Evolutionary conservation across 1,140 invertebrate species (phyloP), one percentile per base, ranked within the genome.

Genomic region (Rhagoletis zephyria): DNA sequence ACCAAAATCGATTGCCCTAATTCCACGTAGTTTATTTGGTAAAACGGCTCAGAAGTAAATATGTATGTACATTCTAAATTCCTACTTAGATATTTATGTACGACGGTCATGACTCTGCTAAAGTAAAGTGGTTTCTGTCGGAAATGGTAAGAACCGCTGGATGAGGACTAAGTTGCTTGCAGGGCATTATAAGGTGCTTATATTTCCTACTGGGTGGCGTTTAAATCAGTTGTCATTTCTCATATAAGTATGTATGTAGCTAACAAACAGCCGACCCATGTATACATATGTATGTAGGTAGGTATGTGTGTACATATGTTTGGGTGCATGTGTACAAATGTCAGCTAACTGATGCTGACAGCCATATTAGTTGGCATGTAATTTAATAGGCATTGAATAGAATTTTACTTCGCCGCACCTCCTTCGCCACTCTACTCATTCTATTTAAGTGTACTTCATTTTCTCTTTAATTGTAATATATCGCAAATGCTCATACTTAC

Each of bases 351-450:
- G 74, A 56, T 81, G 74, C 45, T 81, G 48, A 56, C 74, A 81
- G 51, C 19, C 74, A 81, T 81, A 81, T 81, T 81, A 81, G 74
- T 81, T 81, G 74, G 56, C 74, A 81, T 81, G 74, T 81, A 81
- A 81, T 81, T 81, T 81, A 81, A 81, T 81, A 45, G 74, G 48
- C 51, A 81, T 81, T 81, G 74, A 81, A 81, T 81, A 81, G 56
- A 81, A 81, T 51, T 63, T 56, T 40, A 6, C 64, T 67, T 67
- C 6, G 5, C 64, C 40, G n/a, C 6, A 4, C 16, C 16, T 67
- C 61, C 10, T 63, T 63, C 61, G 61, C 61, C 67, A 65, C 19
- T 4, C 61, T 70, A 42, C 19, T 70, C 12, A 10, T 56, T 10
- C 51, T 10, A 56, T 30, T 30, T 10, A 56, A 56, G 4, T 63